Conservation (phyloP, 2,888 invertebrate genomes). For the Aspidapion aeneum region DNA sequence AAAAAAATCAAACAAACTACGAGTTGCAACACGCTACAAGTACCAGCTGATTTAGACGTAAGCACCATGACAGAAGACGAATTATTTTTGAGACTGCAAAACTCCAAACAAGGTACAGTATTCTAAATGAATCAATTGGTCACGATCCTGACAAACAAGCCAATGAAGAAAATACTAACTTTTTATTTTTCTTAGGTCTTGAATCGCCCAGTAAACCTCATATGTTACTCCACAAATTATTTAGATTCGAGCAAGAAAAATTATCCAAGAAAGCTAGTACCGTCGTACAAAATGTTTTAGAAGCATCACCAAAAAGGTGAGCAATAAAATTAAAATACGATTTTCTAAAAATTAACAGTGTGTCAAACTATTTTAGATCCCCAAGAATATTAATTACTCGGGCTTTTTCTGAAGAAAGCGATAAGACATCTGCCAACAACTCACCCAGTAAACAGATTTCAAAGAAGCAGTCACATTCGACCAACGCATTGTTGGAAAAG, state of each 20-base stretch:
- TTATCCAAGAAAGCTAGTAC: conserved; percentile 29
- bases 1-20: conserved; percentile 58
- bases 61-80: conserved; percentile 45
- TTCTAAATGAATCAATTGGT: too few relatives aligned
- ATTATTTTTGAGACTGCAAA: conserved; percentile 6
- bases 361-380: too few relatives aligned
- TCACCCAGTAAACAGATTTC: conserved; percentile 43
- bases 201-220: conserved; percentile 41
- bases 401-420: conserved; percentile 70
- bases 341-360: too few relatives aligned
- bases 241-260: conserved; percentile 48
- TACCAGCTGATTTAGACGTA: conserved; percentile 47
- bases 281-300: conserved; percentile 38
- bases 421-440: conserved; percentile 49
- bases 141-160: too few relatives aligned
- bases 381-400: conserved; percentile 70
- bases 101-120: neutral
- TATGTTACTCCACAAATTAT: conserved; percentile 57
- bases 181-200: neutral
- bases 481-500: conserved; percentile 45
- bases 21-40: conserved; percentile 67
- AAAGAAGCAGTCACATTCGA: conserved; percentile 46
- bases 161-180: too few relatives aligned
- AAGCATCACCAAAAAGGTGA: conserved; percentile 33
- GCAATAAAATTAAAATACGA: too few relatives aligned